Evolutionary conservation across 2,113 vertebrate species (phyloP), one percentile per base, ranked within the genome.

Genomic region (Lipophrys pholis): DNA sequence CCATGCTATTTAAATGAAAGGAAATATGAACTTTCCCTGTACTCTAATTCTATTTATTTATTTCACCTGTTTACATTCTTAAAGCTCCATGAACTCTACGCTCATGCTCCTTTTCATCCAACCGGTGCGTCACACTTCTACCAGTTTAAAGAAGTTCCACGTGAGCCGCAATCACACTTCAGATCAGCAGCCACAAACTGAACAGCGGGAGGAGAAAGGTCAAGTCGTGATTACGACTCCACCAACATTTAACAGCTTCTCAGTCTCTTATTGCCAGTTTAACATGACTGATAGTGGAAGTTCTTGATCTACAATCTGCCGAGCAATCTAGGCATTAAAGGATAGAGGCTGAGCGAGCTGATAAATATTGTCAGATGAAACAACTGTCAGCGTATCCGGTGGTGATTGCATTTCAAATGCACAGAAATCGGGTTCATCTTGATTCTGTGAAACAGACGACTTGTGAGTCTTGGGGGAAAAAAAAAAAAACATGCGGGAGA

Each of bases 191-290:
- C 54, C 45, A 7, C 7, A 66, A 66, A 77, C 60, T 57, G 59
- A 71, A 62, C 17, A 70, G 6, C 40, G 35, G 35, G 10, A 54
- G 17, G 5, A n/a, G 40, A 56, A 11, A 12, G 53, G 65, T 58
- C 4, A 46, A 41, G 21, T 46, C 48, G 42, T 54, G 17, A 56
- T 17, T 51, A 30, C 16, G 53, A 8, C 21, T 30, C 21, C 3
- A 55, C 58, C 38, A 52, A 53, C 10, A 60, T 52, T 48, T 41
- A 69, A 36, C 14, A 50, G 46, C 67, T 77, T 50, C 45, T 36
- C 39, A 52, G 14, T 36, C 11, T 17, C 5, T 45, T 54, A 49
- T 54, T 65, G 69, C 5, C 48, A 63, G 16, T 73, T 54, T 21
- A 45, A 59, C 54, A 48, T 42, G 8, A 21, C 0, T 35, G 17